A percentile compares a stretch with the other conserved stretches of the same genome.
phyloP scores from a whole-genome alignment of 2,797 vertebrate genomes.

The Oceanodroma leucorhoa region DNA sequence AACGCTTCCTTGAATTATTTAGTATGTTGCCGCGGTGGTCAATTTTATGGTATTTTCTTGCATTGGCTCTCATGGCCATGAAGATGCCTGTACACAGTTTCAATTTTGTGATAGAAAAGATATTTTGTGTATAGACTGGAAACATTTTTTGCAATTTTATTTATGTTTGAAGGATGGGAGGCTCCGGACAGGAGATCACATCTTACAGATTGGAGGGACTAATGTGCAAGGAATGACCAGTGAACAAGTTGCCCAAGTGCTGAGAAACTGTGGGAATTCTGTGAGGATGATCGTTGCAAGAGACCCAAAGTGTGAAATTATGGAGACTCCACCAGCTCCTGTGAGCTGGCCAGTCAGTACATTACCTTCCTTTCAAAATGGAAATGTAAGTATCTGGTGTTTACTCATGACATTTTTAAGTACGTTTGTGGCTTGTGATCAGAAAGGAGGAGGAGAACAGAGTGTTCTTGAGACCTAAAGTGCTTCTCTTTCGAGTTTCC shows the following conservation, averaged over 20 bases:
- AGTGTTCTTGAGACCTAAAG: not conserved
- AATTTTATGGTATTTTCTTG: not conserved
- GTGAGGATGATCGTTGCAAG: conserved; percentile 90
- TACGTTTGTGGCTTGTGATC: not conserved
- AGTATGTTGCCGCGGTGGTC: not conserved
- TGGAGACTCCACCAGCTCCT: conserved; percentile 74
- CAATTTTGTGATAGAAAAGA: not conserved
- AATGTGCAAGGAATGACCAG: conserved; percentile 88
- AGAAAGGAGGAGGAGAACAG: not conserved
- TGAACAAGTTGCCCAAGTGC: conserved; percentile 91
- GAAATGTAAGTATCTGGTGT: conserved; percentile 67
- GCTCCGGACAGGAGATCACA: conserved; percentile 90
- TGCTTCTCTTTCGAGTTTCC: not conserved
- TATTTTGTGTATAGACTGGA: not conserved
- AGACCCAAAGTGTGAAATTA: conserved; percentile 73
- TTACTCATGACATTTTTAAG: not conserved
- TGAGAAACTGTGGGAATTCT: conserved; percentile 88
- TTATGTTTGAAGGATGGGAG: conserved; percentile 86
- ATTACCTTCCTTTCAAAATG: conserved; percentile 53
- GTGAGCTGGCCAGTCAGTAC: conserved; percentile 77
- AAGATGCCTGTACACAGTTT: not conserved
- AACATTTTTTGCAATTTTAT: not conserved
- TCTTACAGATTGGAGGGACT: conserved; percentile 89
- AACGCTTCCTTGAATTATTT: not conserved
- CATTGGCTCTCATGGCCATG: not conserved